A percentile compares a stretch with the other conserved stretches of the same genome.
phyloP scores from a whole-genome alignment of 1,140 invertebrate genomes.

The Vanessa tameamea region DNA sequence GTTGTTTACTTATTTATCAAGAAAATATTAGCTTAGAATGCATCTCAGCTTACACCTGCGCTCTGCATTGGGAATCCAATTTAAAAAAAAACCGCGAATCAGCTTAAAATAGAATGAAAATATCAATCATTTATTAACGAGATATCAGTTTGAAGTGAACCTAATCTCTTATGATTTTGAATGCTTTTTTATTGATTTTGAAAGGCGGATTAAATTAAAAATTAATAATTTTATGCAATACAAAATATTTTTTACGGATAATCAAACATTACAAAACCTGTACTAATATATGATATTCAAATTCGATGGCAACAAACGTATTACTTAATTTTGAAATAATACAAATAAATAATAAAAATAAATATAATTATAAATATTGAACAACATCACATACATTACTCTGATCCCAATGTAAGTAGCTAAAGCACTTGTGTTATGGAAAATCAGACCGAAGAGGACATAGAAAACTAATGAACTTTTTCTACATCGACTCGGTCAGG shows the following conservation, averaged over 20 bases:
- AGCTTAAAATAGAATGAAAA: slow-evolving; percentile 2
- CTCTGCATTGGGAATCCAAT: not conserved
- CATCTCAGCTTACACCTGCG: not conserved
- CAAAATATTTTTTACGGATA: not conserved
- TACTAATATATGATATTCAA: not conserved
- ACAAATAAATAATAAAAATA: too few species aligned
- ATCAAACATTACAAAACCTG: not conserved
- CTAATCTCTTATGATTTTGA: not conserved
- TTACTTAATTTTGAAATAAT: not conserved
- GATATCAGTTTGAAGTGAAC: not conserved
- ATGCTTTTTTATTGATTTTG: not conserved
- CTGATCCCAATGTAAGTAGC: too few species aligned
- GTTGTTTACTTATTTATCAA: not conserved
- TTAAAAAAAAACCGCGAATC: not conserved
- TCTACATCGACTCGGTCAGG: too few species aligned
- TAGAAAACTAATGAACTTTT: too few species aligned
- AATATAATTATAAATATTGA: too few species aligned
- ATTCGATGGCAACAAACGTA: not conserved
- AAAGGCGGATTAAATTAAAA: not conserved
- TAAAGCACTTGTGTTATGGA: too few species aligned
- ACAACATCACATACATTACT: too few species aligned
- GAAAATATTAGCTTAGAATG: not conserved
- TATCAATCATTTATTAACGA: slow-evolving; percentile 3
- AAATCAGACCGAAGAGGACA: too few species aligned
- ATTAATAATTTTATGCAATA: not conserved